Conservation (phyloP, 2,888 invertebrate genomes). For the Sipha maydis region DNA sequence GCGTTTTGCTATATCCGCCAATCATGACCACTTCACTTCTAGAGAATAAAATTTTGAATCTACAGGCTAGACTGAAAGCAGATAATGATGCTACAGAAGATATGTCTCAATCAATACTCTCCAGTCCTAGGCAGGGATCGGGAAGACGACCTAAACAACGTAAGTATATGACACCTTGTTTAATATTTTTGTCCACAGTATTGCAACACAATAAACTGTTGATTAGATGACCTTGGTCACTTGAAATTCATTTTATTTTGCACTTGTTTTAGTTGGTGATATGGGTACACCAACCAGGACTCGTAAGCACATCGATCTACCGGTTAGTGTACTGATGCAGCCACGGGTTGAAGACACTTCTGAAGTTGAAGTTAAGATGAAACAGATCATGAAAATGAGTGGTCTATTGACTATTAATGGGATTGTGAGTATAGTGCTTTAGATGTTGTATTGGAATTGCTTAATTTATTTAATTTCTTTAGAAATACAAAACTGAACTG, state of each 20-base stretch:
- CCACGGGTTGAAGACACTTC: conserved; percentile 64
- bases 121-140: conserved; percentile 69
- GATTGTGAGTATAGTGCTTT: conserved; percentile 67
- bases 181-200: not conserved
- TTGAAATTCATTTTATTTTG: conserved; percentile 54
- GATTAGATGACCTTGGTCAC: conserved; percentile 32
- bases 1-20: not conserved
- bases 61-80: conserved; percentile 82
- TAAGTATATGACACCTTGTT: conserved; percentile 68
- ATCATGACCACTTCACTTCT: conserved; percentile 65
- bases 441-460: not conserved
- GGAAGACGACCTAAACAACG: conserved; percentile 75
- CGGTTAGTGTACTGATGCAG: conserved; percentile 67
- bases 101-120: conserved; percentile 69
- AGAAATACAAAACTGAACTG: conserved; percentile 82
- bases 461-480: conserved; percentile 60
- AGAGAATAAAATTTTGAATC: conserved; percentile 77
- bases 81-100: conserved; percentile 75
- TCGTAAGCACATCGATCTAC: conserved; percentile 71
- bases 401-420: conserved; percentile 88
- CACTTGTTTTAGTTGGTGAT: conserved; percentile 68
- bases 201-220: not conserved
- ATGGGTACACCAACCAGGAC: conserved; percentile 71
- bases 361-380: conserved; percentile 82
- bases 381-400: conserved; percentile 93